These are phyloP conservation scores for Anomalospiza imberbis DNA, from an alignment of 2,797 vertebrate species.

Conservation along the genomic window DNA sequence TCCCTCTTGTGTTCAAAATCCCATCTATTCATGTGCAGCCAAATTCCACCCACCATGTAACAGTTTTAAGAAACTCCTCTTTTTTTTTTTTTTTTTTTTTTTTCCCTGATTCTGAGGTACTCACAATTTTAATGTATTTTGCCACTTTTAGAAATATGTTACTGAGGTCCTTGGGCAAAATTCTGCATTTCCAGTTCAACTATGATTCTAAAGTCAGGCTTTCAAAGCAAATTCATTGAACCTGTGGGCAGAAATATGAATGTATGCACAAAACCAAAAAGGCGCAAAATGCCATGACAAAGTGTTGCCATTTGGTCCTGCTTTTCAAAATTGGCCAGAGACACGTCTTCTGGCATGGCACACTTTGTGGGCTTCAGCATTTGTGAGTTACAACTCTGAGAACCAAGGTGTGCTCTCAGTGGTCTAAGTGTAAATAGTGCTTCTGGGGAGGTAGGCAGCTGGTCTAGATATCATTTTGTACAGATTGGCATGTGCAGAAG, in stretches of 20 bases:
- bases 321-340: neutral
- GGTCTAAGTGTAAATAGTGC: neutral
- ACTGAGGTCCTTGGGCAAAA: neutral
- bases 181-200: neutral
- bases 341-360: neutral
- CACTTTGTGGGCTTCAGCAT: fast-evolving
- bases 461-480: neutral
- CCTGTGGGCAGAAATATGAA: neutral
- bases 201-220: neutral
- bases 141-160: neutral
- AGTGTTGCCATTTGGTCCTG: neutral
- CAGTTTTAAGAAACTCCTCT: neutral
- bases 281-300: neutral
- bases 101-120: neutral
- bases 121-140: neutral
- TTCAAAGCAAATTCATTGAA: neutral
- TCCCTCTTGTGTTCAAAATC: neutral
- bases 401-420: neutral
- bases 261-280: neutral
- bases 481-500: neutral
- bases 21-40: neutral
- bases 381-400: neutral
- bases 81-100: too few relatives aligned
- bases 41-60: neutral
- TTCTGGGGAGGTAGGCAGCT: neutral